A percentile compares a stretch with the other conserved stretches of the same genome.
Conservation (phyloP, 1,140 invertebrate species). For the Aphidius gifuensis region DNA sequence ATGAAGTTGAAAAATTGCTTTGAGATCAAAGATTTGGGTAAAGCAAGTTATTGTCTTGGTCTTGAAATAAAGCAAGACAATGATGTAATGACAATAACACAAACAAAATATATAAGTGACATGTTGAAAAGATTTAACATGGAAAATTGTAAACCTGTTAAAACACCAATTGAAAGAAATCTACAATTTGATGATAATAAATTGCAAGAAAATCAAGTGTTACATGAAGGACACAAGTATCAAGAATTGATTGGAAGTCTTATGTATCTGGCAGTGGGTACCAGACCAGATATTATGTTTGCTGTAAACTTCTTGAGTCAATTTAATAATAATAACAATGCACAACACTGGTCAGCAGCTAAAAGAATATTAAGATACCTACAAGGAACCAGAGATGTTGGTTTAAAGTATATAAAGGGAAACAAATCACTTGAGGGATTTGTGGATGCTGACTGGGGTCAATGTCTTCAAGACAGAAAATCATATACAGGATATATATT, state of each 20-base stretch:
- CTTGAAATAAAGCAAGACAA: slow-evolving; percentile 13
- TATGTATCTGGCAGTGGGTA: slow-evolving; percentile 47
- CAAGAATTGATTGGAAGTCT: slow-evolving; percentile 45
- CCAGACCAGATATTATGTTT: slow-evolving; percentile 52
- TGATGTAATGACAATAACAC: slow-evolving; percentile 8
- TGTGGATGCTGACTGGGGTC: slow-evolving; percentile 42
- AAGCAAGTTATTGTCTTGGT: slow-evolving; percentile 10
- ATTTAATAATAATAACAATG: slow-evolving; percentile 29
- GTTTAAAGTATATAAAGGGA: not conserved
- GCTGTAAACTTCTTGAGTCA: slow-evolving; percentile 38
- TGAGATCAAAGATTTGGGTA: slow-evolving; percentile 22
- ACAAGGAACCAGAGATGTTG: not conserved
- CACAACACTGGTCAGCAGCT: slow-evolving; percentile 26
- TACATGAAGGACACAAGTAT: slow-evolving; percentile 25
- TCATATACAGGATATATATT: slow-evolving; percentile 45
- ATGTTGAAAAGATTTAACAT: slow-evolving; percentile 20
- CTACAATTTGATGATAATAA: slow-evolving; percentile 10
- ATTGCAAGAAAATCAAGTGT: slow-evolving; percentile 13
- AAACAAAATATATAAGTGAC: slow-evolving; percentile 20
- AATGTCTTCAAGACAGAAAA: slow-evolving; percentile 32
- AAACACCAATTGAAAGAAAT: slow-evolving; percentile 31
- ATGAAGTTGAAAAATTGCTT: slow-evolving; percentile 13
- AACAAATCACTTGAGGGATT: slow-evolving; percentile 3
- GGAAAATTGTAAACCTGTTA: slow-evolving; percentile 29
- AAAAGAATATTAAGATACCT: slow-evolving; percentile 24